Evolutionary conservation across 30 jellyfish, hydroid and myxozoan species (phyloP).

Genomic region (Morbakka virulenta): DNA sequence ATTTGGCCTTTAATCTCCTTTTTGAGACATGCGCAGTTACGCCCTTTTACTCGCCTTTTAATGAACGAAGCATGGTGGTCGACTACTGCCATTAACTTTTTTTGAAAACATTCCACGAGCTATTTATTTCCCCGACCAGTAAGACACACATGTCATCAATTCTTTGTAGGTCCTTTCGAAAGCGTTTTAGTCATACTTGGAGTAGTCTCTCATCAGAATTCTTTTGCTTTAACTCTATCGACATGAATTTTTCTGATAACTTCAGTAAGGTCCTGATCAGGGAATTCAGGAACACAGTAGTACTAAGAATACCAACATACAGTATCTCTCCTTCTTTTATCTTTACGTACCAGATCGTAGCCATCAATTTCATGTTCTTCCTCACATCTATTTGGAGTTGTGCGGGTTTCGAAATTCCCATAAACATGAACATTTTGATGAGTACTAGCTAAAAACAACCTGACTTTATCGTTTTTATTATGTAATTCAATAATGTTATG

Average conservation of each 20-base stretch:
- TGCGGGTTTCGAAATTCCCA: constrained; percentile 23
- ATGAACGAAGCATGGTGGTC: constrained; percentile 31
- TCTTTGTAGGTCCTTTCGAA: constrained; percentile 36
- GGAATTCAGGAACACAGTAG: constrained; percentile 59
- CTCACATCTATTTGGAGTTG: not conserved
- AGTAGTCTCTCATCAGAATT: constrained; percentile 33
- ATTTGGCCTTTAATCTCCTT: constrained; percentile 37
- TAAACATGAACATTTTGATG: constrained; percentile 40
- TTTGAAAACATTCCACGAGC: constrained; percentile 50
- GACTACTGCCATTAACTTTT: constrained; percentile 19
- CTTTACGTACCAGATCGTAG: constrained; percentile 53
- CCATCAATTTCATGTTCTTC: constrained; percentile 27
- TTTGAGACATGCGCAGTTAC: constrained; percentile 55
- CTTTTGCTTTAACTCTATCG: constrained; percentile 37
- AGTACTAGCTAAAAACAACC: constrained; percentile 14
- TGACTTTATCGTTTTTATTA: constrained; percentile 30
- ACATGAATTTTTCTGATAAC: constrained; percentile 50
- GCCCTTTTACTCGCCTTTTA: constrained; percentile 38
- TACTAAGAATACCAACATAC: not conserved
- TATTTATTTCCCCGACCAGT: constrained; percentile 33
- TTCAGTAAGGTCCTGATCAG: constrained; percentile 62
- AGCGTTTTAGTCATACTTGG: constrained; percentile 58
- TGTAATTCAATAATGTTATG: constrained; percentile 41
- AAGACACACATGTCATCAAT: constrained; percentile 32
- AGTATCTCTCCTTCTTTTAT: constrained; percentile 16